phyloP scores from a whole-genome alignment of 2,797 vertebrate species.

The Phrynocephalus guinanensis region DNA sequence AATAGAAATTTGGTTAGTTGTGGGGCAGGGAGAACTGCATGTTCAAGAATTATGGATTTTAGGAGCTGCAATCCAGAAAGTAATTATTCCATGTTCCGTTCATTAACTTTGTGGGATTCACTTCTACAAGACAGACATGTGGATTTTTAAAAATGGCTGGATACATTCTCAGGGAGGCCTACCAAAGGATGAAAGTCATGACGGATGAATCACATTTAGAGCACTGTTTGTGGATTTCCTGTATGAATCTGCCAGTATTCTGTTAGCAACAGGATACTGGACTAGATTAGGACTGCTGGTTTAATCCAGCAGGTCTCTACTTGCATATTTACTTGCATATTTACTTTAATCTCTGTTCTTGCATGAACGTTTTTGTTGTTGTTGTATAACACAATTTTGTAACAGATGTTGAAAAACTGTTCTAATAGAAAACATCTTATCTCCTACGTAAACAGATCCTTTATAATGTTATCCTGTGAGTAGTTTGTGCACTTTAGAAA shows the following conservation, averaged over 20 bases:
- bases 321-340: constrained; percentile 4
- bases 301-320: background rate
- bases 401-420: constrained; percentile 57
- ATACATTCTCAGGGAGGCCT: too few relatives aligned
- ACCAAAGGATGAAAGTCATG: background rate
- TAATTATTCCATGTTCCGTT: too few relatives aligned
- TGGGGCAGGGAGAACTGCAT: too few relatives aligned
- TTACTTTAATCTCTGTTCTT: constrained; percentile 50
- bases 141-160: too few relatives aligned
- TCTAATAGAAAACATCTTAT: constrained; percentile 68
- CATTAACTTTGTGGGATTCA: too few relatives aligned
- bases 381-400: constrained; percentile 70
- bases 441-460: constrained; percentile 32
- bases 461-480: background rate
- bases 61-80: too few relatives aligned
- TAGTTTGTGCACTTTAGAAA: background rate
- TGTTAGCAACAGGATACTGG: background rate
- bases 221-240: background rate
- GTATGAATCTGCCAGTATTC: background rate
- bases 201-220: background rate
- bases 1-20: too few relatives aligned
- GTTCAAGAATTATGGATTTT: too few relatives aligned
- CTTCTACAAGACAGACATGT: too few relatives aligned
- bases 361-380: constrained; percentile 57
- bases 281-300: background rate